phyloP scores from a whole-genome alignment of 2,113 vertebrate genomes.

The Callopanchax toddi region DNA sequence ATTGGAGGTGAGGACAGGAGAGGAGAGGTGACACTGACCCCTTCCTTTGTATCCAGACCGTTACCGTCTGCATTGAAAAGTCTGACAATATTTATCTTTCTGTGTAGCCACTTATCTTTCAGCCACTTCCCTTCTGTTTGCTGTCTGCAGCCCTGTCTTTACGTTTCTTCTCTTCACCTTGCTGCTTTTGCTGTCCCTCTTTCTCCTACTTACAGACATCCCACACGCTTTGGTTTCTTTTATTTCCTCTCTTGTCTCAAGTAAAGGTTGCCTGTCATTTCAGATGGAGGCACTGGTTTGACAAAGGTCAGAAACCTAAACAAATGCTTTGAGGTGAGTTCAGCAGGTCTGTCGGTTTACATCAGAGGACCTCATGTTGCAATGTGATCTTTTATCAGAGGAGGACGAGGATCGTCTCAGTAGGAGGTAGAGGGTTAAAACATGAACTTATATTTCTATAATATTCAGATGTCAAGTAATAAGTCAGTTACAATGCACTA shows the following conservation, averaged over 20 bases:
- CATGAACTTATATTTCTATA: neutral
- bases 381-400: constrained; percentile 42
- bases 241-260: constrained; percentile 11
- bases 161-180: neutral
- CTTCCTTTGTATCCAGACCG: neutral
- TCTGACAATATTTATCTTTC: neutral
- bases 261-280: constrained; percentile 63
- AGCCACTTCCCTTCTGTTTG: neutral
- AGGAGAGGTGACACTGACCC: neutral
- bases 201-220: neutral
- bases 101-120: constrained; percentile 6
- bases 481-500: neutral
- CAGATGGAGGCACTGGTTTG: constrained; percentile 12
- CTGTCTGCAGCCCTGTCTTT: neutral
- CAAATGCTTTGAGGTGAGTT: constrained; percentile 32
- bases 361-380: constrained; percentile 26
- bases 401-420: neutral
- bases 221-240: neutral
- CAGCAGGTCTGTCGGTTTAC: constrained; percentile 47
- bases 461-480: neutral
- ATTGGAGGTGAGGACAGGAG: neutral
- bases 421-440: neutral
- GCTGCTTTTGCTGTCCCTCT: constrained; percentile 10
- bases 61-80: constrained; percentile 4
- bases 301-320: constrained; percentile 64